Conservation (phyloP, 2,797 vertebrate species). For the Eidolon dupreanum region DNA sequence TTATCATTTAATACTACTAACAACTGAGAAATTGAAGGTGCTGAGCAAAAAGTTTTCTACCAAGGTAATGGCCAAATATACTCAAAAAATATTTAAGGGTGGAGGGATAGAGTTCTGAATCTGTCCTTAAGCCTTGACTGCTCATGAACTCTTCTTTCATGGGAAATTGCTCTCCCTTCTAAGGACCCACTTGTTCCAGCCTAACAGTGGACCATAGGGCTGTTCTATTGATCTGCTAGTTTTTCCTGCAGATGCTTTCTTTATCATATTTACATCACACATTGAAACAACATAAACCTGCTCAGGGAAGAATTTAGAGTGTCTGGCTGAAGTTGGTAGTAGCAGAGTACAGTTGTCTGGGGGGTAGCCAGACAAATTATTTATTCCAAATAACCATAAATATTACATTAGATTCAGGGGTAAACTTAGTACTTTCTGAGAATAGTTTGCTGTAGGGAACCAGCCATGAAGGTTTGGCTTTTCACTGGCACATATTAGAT, state of each 20-base stretch:
- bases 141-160: not conserved
- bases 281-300: not conserved
- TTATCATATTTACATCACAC: not conserved
- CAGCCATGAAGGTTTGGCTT: not conserved
- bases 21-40: not conserved
- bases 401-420: slow-evolving; percentile 5
- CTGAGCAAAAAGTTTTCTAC: not conserved
- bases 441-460: not conserved
- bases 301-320: not conserved
- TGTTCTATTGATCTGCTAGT: not conserved
- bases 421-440: slow-evolving; percentile 19
- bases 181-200: not conserved
- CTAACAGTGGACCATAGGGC: not conserved
- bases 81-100: not conserved
- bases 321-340: not conserved
- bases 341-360: not conserved
- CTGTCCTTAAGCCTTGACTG: not conserved
- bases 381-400: not conserved
- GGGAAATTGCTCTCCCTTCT: not conserved
- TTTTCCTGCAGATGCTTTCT: not conserved
- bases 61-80: not conserved
- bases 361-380: not conserved
- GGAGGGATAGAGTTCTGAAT: not conserved
- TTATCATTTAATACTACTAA: not conserved
- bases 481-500: slow-evolving; percentile 31